Conservation (phyloP, 2,113 vertebrate species). For the Erythrocebus patas region DNA sequence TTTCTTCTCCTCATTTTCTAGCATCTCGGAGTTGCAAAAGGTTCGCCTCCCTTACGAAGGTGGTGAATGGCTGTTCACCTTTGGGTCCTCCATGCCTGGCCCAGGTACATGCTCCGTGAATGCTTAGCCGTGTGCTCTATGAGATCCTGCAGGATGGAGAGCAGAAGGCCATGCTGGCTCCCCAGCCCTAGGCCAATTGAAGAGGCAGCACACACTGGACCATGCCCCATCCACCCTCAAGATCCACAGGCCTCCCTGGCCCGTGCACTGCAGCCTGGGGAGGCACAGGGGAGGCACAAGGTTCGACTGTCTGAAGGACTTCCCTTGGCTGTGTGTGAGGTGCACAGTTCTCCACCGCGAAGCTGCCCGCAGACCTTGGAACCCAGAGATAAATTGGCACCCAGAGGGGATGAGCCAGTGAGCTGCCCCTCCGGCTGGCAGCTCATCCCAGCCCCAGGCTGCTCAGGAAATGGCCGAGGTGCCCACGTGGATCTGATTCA, state of each 20-base stretch:
- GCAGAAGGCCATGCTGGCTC: not conserved
- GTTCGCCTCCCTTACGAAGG: accelerated
- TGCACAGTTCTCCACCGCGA: accelerated
- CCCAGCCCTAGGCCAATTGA: not conserved
- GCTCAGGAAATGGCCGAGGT: not conserved
- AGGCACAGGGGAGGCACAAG: accelerated
- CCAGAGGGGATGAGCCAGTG: not conserved
- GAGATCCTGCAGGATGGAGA: not conserved
- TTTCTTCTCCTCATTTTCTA: not conserved
- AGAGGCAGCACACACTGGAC: not conserved
- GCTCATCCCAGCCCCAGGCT: not conserved
- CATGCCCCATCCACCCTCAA: accelerated
- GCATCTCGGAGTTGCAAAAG: accelerated
- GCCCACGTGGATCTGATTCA: not conserved
- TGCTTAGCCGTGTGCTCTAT: accelerated
- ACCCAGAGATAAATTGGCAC: not conserved
- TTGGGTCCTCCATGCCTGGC: accelerated
- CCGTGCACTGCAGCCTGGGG: accelerated
- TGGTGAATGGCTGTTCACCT: accelerated
- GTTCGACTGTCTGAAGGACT: not conserved
- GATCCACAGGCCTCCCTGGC: accelerated
- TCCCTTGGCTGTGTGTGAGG: accelerated
- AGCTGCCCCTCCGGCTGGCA: accelerated
- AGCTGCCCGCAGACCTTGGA: accelerated
- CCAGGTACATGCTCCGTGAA: accelerated